Base-by-base conservation (phyloP, 2,888 invertebrate species). In the Craniophora ligustri region DNA sequence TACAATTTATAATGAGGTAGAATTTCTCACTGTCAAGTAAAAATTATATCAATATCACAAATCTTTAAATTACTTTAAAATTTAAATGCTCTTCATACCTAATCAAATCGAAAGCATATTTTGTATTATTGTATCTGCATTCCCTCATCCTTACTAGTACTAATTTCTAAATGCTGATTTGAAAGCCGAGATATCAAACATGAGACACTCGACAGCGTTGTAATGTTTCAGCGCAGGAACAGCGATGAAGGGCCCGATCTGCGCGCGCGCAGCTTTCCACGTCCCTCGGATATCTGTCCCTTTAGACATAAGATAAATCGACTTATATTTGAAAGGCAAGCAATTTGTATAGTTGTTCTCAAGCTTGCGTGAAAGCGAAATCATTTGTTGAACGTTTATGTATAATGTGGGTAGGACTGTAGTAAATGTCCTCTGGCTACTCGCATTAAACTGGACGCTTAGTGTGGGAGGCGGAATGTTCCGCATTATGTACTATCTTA, bases 241-340 rank as follows among this genome's bases (percentile, higher is more conserved):
- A 45, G 62, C 73, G 60, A 72, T 68, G 69, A 76, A 82, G 77
- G 81, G 81, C 69, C 47, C 41, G 64, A 69, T 70, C 67, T 57
- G 69, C 64, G 67, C 65, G 56, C 51, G 62, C 61, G 61, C 70
- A 77, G 76, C 81, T 81, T 82, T 85, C 81, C 68, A 76, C 74
- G 62, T 51, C 67, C 59, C 64, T 68, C 69, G 60, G 70, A 77
- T 78, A 79, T 78, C 82, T 81, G 83, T 85, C 82, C 78, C 75
- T 71, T 55, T 39, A 74, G 66, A 78, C 81, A 76, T 78, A 79
- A 85, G 85, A 87, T 82, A 85, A 86, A 89, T 87, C 72, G 81
- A 75, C 62, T 79, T 74, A 74, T 76, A 81, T 85, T 88, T 80
- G 86, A 85, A 88, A 87, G 86, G 87, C 79, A 82, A 85, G 84